Conservation (phyloP, 2,888 invertebrate species). For the Imbricaverruca yamaguchii region DNA sequence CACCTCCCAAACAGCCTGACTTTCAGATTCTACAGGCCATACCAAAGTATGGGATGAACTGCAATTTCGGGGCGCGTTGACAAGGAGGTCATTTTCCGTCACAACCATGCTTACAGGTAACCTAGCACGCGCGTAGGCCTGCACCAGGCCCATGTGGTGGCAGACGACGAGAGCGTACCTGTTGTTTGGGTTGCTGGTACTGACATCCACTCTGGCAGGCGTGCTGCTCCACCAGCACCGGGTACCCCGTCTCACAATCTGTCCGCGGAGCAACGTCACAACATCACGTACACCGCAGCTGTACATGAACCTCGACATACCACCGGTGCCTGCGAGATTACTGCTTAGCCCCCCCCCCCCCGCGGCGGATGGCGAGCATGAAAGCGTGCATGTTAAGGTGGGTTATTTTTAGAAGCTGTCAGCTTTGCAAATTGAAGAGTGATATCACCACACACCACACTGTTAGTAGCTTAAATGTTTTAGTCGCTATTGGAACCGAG, state of each 20-base stretch:
- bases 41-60: no score
- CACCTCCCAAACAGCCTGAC: no score
- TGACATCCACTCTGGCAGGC: background rate
- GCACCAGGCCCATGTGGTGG: background rate
- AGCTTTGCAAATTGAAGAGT: background rate
- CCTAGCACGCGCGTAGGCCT: background rate
- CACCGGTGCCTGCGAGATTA: background rate
- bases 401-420: background rate
- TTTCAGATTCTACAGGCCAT: no score
- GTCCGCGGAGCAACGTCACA: background rate
- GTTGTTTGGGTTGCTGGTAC: slow-evolving; percentile 3
- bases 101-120: background rate
- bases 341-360: background rate
- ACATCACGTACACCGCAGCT: background rate
- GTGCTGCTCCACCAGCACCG: slow-evolving; percentile 17
- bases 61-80: no score
- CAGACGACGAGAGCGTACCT: background rate
- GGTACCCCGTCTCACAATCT: slow-evolving; percentile 1
- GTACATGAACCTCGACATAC: background rate
- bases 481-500: no score
- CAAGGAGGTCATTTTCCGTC: no score
- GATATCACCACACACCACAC: no score
- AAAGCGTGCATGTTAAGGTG: background rate
- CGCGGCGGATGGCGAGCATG: no score
- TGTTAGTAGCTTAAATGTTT: no score